Conservation (phyloP, 2,797 vertebrate species). For the Ibycter americanus region DNA sequence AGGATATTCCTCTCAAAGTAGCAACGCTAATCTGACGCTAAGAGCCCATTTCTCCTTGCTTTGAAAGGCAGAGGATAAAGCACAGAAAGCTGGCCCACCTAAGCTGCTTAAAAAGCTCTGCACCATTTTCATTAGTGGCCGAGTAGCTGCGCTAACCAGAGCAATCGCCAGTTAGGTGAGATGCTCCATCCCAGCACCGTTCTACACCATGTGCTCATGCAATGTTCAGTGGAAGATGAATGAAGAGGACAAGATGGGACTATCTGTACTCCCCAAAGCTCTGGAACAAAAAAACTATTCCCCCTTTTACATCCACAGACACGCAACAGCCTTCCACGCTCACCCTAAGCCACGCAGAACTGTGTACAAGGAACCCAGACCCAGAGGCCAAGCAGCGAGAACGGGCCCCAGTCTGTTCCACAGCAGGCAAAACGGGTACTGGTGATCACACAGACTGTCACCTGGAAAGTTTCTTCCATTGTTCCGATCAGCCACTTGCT, state of each 20-base stretch:
- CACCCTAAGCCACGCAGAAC: background rate
- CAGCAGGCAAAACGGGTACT: background rate
- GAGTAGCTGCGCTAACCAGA: background rate
- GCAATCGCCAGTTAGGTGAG: fast-evolving
- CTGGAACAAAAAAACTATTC: background rate
- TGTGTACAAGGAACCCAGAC: background rate
- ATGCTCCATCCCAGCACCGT: background rate
- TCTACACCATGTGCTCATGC: fast-evolving
- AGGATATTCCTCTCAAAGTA: background rate
- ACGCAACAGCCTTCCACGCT: fast-evolving
- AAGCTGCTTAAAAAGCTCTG: background rate
- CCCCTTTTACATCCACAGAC: background rate
- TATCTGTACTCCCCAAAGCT: background rate
- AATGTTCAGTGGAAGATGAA: background rate
- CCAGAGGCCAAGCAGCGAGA: background rate
- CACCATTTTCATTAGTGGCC: background rate
- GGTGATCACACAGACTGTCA: background rate
- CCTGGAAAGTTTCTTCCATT: background rate
- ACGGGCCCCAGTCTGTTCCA: background rate
- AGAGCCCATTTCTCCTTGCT: background rate
- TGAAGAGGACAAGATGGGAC: background rate
- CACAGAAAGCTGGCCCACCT: background rate
- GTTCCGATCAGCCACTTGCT: background rate
- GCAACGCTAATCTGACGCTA: background rate
- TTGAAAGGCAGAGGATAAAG: background rate